Base-by-base conservation (phyloP, 2,888 invertebrate genomes). In the Drosophila borealis region DNA sequence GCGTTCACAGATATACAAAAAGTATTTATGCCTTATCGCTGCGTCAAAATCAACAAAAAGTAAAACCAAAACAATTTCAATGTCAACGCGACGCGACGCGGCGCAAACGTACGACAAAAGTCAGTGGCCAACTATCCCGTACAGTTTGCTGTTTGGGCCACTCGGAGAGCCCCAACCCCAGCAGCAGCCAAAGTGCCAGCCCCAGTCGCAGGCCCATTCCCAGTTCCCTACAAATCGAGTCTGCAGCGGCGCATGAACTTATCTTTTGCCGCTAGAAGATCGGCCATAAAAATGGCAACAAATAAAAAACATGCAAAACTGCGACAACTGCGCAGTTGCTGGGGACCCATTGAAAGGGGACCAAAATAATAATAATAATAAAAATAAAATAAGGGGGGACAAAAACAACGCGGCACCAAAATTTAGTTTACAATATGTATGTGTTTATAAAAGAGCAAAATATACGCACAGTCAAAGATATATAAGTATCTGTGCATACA, bases 301-400 rank as follows among this genome's bases (percentile, higher is more conserved):
- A 63, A 78, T 74, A 66, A 59, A 49, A 70, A 71, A 73, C 66
- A 81, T 75, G 81, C 80, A 89, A 81, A 87, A 70, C 86, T 74
- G 74, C 85, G 81, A 85, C 86, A 84, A 84, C 82, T 84, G 86
- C 83, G 86, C 89, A 85, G 84, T 83, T 87, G 84, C 87, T 83
- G 78, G 56, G 70, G 51, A 49, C 49, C 57, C 69, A 73, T 61
- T 55, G 64, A 68, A 66, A 76, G 65, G 76, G 72, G 63, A 50
- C 48, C 37, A 60, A 70, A 76, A 81, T 63, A 67, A 86, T 74
- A 80, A 69, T 21, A 21, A 21, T 21, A 25, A 25, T 25, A 25
- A 29, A 8, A 29, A 45, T 44, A 25, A 60, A 54, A 48, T 39
- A 79, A 25, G 45, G 63, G 81, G 87, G 61, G 59, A 8, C 29